Conservation (phyloP, 2,888 invertebrate genomes). For the Tenthredo amoena region DNA sequence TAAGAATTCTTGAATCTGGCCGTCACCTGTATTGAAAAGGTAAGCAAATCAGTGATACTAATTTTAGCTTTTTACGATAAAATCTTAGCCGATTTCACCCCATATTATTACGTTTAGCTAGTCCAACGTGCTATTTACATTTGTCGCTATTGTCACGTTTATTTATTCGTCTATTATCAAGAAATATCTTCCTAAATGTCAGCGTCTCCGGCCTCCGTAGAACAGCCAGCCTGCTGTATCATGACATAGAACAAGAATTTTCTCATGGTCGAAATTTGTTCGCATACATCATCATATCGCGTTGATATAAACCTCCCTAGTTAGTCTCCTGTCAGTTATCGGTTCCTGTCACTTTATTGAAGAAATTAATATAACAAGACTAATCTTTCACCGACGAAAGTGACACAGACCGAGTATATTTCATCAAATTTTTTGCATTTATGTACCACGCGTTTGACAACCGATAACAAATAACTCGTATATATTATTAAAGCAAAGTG, state of each 20-base stretch:
- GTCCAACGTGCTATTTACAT: slow-evolving; percentile 23
- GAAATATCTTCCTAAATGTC: slow-evolving; percentile 67
- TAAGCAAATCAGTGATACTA: slow-evolving; percentile 76
- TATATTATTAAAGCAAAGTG: neutral
- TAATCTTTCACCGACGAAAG: slow-evolving; percentile 25
- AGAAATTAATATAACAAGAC: neutral
- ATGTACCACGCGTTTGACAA: slow-evolving; percentile 47
- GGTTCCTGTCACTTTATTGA: neutral
- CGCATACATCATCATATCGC: neutral
- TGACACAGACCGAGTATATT: neutral
- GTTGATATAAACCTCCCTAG: neutral
- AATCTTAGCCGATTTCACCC: slow-evolving; percentile 56
- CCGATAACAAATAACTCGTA: neutral
- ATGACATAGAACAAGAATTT: slow-evolving; percentile 54
- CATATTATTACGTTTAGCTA: slow-evolving; percentile 33
- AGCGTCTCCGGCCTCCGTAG: slow-evolving; percentile 63
- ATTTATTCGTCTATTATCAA: slow-evolving; percentile 55
- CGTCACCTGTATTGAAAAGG: slow-evolving; percentile 81
- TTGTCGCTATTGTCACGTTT: slow-evolving; percentile 65
- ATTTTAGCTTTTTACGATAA: slow-evolving; percentile 62
- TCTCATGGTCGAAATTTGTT: slow-evolving; percentile 34
- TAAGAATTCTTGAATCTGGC: slow-evolving; percentile 78
- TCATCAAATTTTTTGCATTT: slow-evolving; percentile 47
- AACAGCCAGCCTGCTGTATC: slow-evolving; percentile 64
- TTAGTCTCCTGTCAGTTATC: neutral